Base-by-base conservation (phyloP, 1,140 invertebrate species). In the Cephus cinctus region DNA sequence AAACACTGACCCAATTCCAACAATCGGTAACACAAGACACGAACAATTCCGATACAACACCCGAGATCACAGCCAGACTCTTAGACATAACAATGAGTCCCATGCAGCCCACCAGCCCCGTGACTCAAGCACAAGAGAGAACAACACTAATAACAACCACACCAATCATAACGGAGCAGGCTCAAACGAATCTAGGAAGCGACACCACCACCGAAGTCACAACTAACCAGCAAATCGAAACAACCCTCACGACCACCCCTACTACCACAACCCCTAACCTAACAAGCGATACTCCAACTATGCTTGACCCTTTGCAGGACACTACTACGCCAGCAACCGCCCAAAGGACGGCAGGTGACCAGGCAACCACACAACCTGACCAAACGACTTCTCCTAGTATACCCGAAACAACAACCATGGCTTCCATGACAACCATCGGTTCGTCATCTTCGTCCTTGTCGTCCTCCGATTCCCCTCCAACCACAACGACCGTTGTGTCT, bases 261-360 rank as follows among this genome's bases (percentile, higher is more conserved):
- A 52, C 50, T 12, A 36, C 45, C 27, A 50, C 52, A 22, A 63
- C 46, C 47, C 42, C 42, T 36, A 51, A 9, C 42, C 57, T 43
- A 15, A 43, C 43, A 42, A 48, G 54, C 38, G 54, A 65, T 48
- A 63, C 22, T 63, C 64, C 73, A 73, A 72, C 53, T 71, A 23
- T 66, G 57, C 52, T 75, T 76, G 61, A 59, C 62, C 67, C 31
- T 77, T 77, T 77, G 56, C 73, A 77, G 75, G 71, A 69, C 58
- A 56, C 62, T n/a, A n/a, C n/a, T 48, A 69, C 65, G 43, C 52
- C 63, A 61, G 46, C 67, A 75, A 75, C 62, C 57, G 68, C 72
- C 67, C 73, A 77, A 77, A 54, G 59, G 72, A 77, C 72, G 70
- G 72, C 67, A 66, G 61, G 61, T 67, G 41, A 21, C 22, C 55